These are phyloP conservation scores for Rotaria magnacalcarata DNA, from an alignment of 2,888 invertebrate genomes.

Conservation along the genomic window DNA sequence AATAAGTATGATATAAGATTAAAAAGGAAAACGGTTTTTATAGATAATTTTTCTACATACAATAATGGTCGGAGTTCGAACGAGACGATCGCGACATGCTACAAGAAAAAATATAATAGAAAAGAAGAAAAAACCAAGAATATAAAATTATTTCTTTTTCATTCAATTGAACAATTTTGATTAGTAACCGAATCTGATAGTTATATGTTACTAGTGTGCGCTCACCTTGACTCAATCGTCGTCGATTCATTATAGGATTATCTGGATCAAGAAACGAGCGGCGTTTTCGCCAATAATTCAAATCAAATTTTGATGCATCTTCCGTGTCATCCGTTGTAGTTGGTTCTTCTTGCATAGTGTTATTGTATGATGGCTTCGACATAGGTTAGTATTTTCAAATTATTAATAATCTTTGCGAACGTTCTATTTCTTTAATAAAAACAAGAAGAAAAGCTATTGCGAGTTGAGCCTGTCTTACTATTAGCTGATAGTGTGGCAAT, in stretches of 20 bases:
- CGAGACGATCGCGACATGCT: conserved; percentile 46
- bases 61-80: conserved; percentile 42
- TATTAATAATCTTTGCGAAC: background rate
- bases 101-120: background rate
- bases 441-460: background rate
- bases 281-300: background rate
- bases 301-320: background rate
- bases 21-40: background rate
- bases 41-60: background rate
- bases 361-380: background rate
- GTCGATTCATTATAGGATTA: background rate
- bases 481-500: background rate
- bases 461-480: background rate
- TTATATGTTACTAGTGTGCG: background rate
- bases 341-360: background rate
- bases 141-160: background rate
- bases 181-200: background rate
- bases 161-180: background rate
- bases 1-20: background rate
- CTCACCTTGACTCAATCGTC: background rate
- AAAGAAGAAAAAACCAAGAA: background rate
- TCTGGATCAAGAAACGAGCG: background rate
- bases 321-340: background rate
- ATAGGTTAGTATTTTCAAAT: background rate
- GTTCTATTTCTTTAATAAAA: background rate